Conservation (phyloP, 1,140 invertebrate species). For the Trypoxylus dichotomus region DNA sequence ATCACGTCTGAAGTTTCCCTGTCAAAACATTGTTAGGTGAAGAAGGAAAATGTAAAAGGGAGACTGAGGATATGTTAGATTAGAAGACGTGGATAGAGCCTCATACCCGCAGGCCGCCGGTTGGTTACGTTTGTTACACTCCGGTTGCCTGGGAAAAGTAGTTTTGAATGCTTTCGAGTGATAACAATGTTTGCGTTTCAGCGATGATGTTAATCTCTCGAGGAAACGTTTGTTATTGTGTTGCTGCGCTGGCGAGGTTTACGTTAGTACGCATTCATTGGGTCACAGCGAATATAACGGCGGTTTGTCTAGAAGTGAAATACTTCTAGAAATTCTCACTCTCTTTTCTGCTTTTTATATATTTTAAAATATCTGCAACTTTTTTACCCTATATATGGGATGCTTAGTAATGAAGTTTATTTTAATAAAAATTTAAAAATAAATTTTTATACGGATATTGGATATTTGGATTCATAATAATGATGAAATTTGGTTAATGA, state of each 20-base stretch:
- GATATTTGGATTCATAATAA: no score
- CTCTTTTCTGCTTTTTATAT: no score
- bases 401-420: no score
- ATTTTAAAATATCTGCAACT: no score
- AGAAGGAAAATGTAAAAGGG: not conserved
- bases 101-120: not conserved
- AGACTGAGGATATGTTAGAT: not conserved
- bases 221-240: not conserved
- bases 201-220: not conserved
- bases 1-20: conserved; percentile 12
- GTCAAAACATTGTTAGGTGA: conserved; percentile 11
- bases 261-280: no score
- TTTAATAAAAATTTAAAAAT: no score
- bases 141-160: not conserved
- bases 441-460: no score
- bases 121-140: not conserved
- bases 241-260: not conserved
- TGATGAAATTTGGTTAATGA: no score
- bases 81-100: not conserved
- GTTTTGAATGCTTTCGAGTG: not conserved
- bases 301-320: no score
- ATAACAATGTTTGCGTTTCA: not conserved
- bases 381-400: no score
- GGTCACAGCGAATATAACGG: no score
- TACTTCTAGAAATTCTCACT: no score